A percentile compares a stretch with the other conserved stretches of the same genome.
Evolutionary conservation across 2,888 invertebrate species (phyloP).

Genomic region (Temnothorax ravouxi): DNA sequence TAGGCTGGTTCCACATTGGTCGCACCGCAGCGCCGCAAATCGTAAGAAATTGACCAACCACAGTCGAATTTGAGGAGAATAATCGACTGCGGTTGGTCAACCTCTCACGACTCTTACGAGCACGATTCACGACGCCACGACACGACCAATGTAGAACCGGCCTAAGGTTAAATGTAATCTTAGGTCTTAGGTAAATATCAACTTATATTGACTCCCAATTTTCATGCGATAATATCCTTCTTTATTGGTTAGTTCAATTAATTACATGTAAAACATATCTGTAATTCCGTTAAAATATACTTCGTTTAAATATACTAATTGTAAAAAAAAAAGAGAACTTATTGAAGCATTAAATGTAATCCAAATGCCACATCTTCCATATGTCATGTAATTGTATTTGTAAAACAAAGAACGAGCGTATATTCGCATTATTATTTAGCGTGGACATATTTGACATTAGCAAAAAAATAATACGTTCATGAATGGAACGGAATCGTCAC

Average conservation of each 20-base stretch:
- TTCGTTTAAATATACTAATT: too few relatives aligned
- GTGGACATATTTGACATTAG: constrained; percentile 22
- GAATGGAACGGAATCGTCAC: neutral
- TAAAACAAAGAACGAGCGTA: constrained; percentile 10
- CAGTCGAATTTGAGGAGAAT: too few relatives aligned
- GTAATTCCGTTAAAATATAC: neutral
- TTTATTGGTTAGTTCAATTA: neutral
- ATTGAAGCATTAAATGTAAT: neutral
- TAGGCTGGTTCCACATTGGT: too few relatives aligned
- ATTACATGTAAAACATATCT: neutral
- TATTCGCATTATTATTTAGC: neutral
- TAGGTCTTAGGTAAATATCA: neutral
- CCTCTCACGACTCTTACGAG: too few relatives aligned
- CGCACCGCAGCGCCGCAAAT: too few relatives aligned
- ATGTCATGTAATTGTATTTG: neutral
- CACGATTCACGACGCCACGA: too few relatives aligned
- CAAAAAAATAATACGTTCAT: neutral
- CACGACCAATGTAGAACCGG: too few relatives aligned
- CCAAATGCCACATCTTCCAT: neutral
- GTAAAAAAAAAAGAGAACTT: neutral
- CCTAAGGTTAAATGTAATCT: neutral
- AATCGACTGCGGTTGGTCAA: too few relatives aligned
- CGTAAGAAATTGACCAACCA: too few relatives aligned
- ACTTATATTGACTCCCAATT: neutral
- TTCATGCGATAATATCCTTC: neutral